Conservation (phyloP, 2,797 vertebrate genomes). For the Hoplostethus atlanticus region DNA sequence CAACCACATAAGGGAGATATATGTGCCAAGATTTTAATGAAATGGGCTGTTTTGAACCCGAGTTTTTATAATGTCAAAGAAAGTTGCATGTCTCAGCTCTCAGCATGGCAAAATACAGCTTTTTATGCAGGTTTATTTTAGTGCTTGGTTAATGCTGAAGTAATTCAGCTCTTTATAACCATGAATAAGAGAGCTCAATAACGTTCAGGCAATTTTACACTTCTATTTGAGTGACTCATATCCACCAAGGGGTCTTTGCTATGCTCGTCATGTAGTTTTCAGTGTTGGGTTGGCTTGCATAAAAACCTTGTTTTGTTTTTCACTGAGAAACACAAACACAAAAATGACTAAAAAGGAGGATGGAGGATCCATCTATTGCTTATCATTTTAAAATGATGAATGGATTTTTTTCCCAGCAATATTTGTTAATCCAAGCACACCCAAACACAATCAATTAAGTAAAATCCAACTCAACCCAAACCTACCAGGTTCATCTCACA, state of each 20-base stretch:
- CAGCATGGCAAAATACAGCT: slow-evolving; percentile 22
- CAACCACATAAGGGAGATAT: slow-evolving; percentile 15
- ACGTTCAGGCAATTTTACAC: slow-evolving; percentile 17
- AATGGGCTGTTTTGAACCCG: slow-evolving; percentile 56
- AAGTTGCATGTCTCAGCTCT: slow-evolving; percentile 63
- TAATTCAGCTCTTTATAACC: slow-evolving; percentile 37
- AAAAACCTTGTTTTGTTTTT: neutral
- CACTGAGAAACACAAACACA: slow-evolving; percentile 17
- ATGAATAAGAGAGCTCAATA: slow-evolving; percentile 28
- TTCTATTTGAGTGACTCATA: neutral
- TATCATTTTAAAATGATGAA: too few species aligned
- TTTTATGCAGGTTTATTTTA: slow-evolving; percentile 48
- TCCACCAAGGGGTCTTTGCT: neutral
- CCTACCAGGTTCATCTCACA: slow-evolving; percentile 27
- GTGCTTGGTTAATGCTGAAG: slow-evolving; percentile 17
- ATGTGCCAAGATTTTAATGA: slow-evolving; percentile 65
- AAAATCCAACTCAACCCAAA: slow-evolving; percentile 1
- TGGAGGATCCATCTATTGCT: neutral
- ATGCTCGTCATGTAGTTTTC: neutral
- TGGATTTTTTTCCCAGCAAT: neutral
- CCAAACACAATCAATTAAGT: slow-evolving; percentile 23
- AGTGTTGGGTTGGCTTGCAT: slow-evolving; percentile 5
- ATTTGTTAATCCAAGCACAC: neutral
- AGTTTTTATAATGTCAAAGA: slow-evolving; percentile 54
- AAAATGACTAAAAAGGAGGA: neutral